Base-by-base conservation (phyloP, 23 tunicate species). In the Styela clava region DNA sequence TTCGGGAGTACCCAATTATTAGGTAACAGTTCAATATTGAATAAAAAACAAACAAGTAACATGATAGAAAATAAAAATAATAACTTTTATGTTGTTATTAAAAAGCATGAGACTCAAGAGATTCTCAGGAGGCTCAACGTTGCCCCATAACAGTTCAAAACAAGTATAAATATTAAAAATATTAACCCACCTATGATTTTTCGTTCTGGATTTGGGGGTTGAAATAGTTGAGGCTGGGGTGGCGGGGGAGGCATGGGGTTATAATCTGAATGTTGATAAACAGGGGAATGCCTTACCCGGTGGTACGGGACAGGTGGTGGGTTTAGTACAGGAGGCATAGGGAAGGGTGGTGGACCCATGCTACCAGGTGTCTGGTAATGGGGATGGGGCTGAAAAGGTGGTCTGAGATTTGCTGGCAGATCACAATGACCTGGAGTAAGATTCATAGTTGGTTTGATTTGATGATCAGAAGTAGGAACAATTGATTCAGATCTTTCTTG, bases 391-490 rank as follows among this genome's bases (percentile, higher is more conserved):
- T 67, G 71, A 29, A 27, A 67, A 16, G 31, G 31, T 25, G 71
- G 31, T 18, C n/a, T 19, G 0, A 67, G 16, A 29, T 1, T 25
- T 67, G 31, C 71, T 25, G 71, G 71, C 16, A 24, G 71, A 22
- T 67, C 71, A 29, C 71, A 67, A 24, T 67, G 71, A 67, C 71
- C 71, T 27, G 71, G 71, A 22, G 71, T 67, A n/a, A 67, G 31
- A 67, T 67, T 67, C 31, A 67, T 67, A 18, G 31, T 67, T 67
- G 22, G 71, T 67, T 29, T 27, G n/a, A 67, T 24, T 27, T 19
- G 16, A 67, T 67, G 31, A 18, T 29, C 31, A 67, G 19, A 16
- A 16, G 71, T 18, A 67, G 18, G n/a, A 18, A 18, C n/a, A 18
- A 44, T 44, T 5, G 12, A 44, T 12, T 44, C 56, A 5, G 56